Evolutionary conservation across 1,140 invertebrate species (phyloP).

Genomic region (Cryptotermes secundus): DNA sequence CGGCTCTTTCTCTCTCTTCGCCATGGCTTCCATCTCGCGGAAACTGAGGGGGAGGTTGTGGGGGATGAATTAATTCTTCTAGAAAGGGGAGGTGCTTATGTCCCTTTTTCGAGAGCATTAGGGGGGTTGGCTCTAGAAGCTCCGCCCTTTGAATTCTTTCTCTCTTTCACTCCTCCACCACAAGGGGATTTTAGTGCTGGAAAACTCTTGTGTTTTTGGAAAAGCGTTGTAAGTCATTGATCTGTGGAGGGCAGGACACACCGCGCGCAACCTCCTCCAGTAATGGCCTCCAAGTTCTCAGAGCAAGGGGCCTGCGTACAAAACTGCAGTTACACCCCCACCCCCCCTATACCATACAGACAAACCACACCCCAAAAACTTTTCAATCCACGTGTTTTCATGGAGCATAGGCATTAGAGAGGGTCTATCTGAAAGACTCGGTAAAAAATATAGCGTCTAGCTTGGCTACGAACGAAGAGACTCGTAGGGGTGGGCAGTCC

Average conservation of each 20-base stretch:
- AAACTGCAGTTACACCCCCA: neutral
- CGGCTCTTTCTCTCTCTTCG: neutral
- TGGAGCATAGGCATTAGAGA: constrained; percentile 14
- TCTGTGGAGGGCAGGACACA: constrained; percentile 24
- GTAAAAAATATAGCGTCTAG: constrained; percentile 3
- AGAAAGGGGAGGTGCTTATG: constrained; percentile 2
- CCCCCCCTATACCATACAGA: neutral
- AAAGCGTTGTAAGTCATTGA: constrained; percentile 27
- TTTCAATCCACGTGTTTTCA: constrained; percentile 19
- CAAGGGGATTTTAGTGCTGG: neutral
- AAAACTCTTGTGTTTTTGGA: constrained; percentile 4
- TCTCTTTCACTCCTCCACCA: neutral
- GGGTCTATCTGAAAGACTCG: neutral
- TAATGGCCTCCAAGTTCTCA: neutral
- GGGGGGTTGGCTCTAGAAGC: neutral
- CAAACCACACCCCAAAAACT: constrained; percentile 18
- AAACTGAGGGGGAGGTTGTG: neutral
- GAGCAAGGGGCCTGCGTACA: constrained; percentile 4
- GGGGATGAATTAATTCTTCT: constrained; percentile 17
- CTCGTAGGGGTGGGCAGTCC: neutral
- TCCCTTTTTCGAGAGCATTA: neutral
- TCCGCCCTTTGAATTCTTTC: neutral
- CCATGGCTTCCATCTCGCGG: neutral
- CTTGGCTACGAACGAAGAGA: neutral
- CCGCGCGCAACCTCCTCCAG: neutral